A percentile compares a stretch with the other conserved stretches of the same genome.
Conservation (phyloP, 2,113 vertebrate genomes). For the Phyllostomus discolor region DNA sequence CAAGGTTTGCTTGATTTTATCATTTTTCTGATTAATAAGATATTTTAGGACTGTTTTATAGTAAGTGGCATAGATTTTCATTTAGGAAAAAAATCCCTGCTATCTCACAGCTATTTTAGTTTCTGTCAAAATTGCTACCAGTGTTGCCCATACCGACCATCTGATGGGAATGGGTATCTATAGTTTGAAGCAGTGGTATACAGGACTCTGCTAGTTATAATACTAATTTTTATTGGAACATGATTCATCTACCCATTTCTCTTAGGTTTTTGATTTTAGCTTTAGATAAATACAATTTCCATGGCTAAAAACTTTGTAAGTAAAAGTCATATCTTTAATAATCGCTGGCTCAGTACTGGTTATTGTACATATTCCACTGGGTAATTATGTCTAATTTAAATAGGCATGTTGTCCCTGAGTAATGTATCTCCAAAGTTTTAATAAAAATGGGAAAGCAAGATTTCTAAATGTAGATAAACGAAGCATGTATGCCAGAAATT, state of each 20-base stretch:
- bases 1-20: neutral
- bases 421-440: neutral
- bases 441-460: neutral
- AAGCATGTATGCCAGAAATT: neutral
- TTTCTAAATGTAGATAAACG: constrained; percentile 24
- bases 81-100: neutral
- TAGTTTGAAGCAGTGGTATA: neutral
- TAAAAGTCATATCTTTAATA: neutral
- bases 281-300: neutral
- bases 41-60: constrained; percentile 13
- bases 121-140: neutral
- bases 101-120: neutral
- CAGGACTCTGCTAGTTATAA: neutral
- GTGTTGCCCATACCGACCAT: neutral
- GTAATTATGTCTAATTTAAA: neutral
- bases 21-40: neutral
- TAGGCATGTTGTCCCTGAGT: neutral
- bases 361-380: neutral
- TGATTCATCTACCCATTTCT: neutral
- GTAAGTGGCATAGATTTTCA: neutral
- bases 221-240: constrained; percentile 13
- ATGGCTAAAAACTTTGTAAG: neutral
- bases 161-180: neutral
- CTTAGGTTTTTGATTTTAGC: neutral
- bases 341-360: neutral